Evolutionary conservation across 2,113 vertebrate genomes (phyloP), one percentile per base, ranked within the genome.

Genomic region (Syrrhaptes paradoxus): DNA sequence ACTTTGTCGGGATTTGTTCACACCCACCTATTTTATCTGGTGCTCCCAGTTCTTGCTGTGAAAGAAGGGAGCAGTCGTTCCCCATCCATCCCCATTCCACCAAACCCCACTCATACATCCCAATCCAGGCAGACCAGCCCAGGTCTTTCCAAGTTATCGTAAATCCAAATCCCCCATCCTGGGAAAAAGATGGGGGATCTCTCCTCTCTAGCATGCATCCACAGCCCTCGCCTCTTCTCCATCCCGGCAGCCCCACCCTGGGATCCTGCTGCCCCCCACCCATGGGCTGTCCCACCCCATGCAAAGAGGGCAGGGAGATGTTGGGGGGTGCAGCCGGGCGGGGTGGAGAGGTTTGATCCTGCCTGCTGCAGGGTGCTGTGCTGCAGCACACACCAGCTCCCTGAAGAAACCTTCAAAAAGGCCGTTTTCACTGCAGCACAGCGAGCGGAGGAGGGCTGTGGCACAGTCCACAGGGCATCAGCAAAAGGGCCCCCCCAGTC

Each of bases 291-390:
- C 49, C 32, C 16, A 52, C 8, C 11, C 32, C 36, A 38, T 10
- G 22, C 51, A 62, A 52, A 29, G 48, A 82, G 10, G 19, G 66
- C 62, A 70, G 31, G 24, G 21, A 38, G 14, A 26, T 34, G 10
- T 28, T 92, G 16, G 7, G 14, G 34, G 55, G 4, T 51, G 81
- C 57, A 51, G 8, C 9, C 52, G 18, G 28, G 7, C 71, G 43
- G n/a, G 65, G 34, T 51, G 26, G 6, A 0, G 2, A 73, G 43
- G 59, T 22, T 93, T 72, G 49, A 31, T 73, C 51, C 83, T 70
- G 22, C 55, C 34, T 74, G 46, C 24, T 0, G 0, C 72, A 86
- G 10, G 24, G 9, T 70, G 46, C 79, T 57, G 1, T 13, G 32
- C 36, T 25, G 71, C 51, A 46, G 66, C 2, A 3, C 67, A 58